phyloP scores from a whole-genome alignment of 2,113 vertebrate species.

The Cricetomys ansorgei region DNA sequence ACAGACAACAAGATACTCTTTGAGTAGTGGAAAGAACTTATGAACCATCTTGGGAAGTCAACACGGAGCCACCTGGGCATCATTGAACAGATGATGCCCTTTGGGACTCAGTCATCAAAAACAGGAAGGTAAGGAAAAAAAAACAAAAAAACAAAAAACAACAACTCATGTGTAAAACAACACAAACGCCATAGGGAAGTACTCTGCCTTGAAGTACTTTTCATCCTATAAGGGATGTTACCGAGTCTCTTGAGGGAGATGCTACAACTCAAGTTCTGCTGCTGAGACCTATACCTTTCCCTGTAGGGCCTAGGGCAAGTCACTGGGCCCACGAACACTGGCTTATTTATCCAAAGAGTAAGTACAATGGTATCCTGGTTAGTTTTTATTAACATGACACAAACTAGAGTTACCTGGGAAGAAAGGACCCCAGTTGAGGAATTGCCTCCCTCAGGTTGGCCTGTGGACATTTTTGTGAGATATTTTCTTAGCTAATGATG shows the following conservation, averaged over 20 bases:
- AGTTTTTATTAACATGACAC: neutral
- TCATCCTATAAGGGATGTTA: neutral
- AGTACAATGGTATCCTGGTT: neutral
- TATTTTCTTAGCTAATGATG: neutral
- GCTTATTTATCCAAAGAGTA: neutral
- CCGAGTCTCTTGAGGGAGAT: accelerated
- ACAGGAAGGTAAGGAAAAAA: neutral
- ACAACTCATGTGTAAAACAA: neutral
- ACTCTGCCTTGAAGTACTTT: neutral
- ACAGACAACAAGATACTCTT: neutral
- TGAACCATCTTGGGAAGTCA: neutral
- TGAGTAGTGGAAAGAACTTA: neutral
- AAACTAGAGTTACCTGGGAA: neutral
- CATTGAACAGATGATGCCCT: neutral
- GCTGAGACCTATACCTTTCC: neutral
- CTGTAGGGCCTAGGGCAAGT: neutral
- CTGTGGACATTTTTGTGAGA: neutral
- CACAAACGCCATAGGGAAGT: neutral
- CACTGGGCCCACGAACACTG: neutral
- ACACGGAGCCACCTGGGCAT: neutral
- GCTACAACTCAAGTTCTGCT: neutral
- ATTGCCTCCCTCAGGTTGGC: neutral
- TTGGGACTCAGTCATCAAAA: neutral
- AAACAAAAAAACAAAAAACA: neutral
- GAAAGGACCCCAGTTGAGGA: neutral